phyloP scores from a whole-genome alignment of 1,140 invertebrate genomes.

The Cepaea nemoralis region DNA sequence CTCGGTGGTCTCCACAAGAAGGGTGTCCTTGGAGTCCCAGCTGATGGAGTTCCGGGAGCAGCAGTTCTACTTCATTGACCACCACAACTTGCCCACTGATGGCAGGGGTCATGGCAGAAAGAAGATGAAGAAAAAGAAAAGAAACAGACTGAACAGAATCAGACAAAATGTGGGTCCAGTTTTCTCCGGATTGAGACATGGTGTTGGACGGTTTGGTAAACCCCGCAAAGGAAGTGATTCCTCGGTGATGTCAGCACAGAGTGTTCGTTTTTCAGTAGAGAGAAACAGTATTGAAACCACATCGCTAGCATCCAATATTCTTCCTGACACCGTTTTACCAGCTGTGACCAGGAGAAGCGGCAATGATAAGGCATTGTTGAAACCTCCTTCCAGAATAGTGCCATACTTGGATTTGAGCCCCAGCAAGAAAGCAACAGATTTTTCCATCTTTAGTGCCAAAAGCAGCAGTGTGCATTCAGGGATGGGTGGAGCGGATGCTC shows the following conservation, averaged over 20 bases:
- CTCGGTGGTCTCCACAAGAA: constrained; percentile 29
- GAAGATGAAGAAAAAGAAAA: constrained; percentile 36
- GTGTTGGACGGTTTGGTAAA: background rate
- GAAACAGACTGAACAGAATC: constrained; percentile 27
- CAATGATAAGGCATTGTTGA: background rate
- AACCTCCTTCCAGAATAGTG: background rate
- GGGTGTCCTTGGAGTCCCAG: constrained; percentile 37
- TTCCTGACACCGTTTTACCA: constrained; percentile 22
- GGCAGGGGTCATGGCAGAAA: background rate
- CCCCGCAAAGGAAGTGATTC: constrained; percentile 37
- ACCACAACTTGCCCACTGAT: constrained; percentile 5
- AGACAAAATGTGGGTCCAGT: constrained; percentile 8
- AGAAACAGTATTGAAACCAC: constrained; percentile 36
- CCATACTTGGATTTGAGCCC: constrained; percentile 25
- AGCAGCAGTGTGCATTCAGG: background rate
- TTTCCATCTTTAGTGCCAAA: constrained; percentile 24
- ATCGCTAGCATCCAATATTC: constrained; percentile 27
- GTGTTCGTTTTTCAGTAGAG: constrained; percentile 19
- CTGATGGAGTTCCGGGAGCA: constrained; percentile 26
- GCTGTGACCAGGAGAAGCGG: constrained; percentile 6
- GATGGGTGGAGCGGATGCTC: background rate
- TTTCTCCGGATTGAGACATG: constrained; percentile 26
- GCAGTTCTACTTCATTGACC: constrained; percentile 30
- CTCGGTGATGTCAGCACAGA: constrained; percentile 22
- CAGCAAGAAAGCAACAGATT: constrained; percentile 12